These are phyloP conservation scores for Phoeniculus purpureus DNA, from an alignment of 2,797 vertebrate genomes.

Conservation along the genomic window DNA sequence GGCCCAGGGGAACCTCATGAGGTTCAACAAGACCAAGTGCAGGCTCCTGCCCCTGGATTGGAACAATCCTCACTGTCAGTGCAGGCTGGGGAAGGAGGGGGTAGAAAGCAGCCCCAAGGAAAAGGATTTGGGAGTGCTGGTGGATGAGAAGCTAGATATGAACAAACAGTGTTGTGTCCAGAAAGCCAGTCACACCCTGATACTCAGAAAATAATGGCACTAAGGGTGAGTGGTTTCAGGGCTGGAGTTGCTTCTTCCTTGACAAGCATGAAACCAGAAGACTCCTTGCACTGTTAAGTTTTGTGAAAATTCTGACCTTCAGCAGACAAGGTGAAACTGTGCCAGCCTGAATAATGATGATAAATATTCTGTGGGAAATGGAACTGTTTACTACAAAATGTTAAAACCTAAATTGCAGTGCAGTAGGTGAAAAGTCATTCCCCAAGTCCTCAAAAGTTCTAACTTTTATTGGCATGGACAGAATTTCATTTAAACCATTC, in stretches of 20 bases:
- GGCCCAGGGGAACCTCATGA: too few species aligned
- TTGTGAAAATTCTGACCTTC: slow-evolving; percentile 33
- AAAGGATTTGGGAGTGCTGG: too few species aligned
- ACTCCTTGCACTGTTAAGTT: background rate
- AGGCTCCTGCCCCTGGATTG: too few species aligned
- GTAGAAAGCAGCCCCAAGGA: too few species aligned
- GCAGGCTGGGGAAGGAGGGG: too few species aligned
- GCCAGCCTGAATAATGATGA: slow-evolving; percentile 18
- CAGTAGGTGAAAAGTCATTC: slow-evolving; percentile 1
- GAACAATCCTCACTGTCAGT: too few species aligned
- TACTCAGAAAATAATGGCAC: slow-evolving; percentile 11
- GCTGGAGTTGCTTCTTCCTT: background rate
- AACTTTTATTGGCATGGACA: background rate
- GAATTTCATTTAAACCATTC: background rate
- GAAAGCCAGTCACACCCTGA: background rate
- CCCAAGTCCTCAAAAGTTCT: background rate
- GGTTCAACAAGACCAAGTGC: too few species aligned
- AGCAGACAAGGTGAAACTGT: slow-evolving; percentile 17
- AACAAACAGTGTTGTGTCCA: too few species aligned
- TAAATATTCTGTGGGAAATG: slow-evolving; percentile 33
- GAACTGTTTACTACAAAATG: background rate
- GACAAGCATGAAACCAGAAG: slow-evolving; percentile 2
- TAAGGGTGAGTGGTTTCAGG: background rate
- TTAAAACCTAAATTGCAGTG: background rate
- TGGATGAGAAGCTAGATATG: too few species aligned